Evolutionary conservation across 2,113 vertebrate genomes (phyloP), one percentile per base, ranked within the genome.

Genomic region (Recurvirostra avosetta): DNA sequence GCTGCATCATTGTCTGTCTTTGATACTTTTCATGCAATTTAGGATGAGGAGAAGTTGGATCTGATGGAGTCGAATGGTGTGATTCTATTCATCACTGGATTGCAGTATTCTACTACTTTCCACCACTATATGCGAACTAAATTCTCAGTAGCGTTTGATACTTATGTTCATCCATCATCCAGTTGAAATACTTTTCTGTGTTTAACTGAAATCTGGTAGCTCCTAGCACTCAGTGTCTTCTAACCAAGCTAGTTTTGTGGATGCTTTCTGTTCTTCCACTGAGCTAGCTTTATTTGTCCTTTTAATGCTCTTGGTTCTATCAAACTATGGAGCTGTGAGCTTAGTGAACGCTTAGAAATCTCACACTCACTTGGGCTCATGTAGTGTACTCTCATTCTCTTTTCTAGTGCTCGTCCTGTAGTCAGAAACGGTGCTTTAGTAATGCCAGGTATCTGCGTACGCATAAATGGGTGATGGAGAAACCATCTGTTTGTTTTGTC

Each of bases 391-490:
- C 13, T 52, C 6, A 13, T 53, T 88, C 40, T 50, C 0, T 47
- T 73, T 81, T 41, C 32, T 72, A 30, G 22, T 77, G 38, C 11
- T 92, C 30, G 67, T 96, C 52, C 50, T 67, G 15, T 23, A n/a
- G 65, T 63, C 40, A 36, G 41, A 76, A 83, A 38, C 3, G 10
- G 29, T 76, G 61, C 43, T 67, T 91, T 26, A 65, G 79, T n/a
- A 86, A 65, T 11, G 6, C 13, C 0, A 10, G 34, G 15, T 53
- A 47, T 61, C 79, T 4, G 0, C 3, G 1, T 14, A 11, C 34
- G 5, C 2, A 2, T 30, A 40, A 67, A 58, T 13, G 27, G 41
- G 9, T 50, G 38, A 56, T 68, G 49, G 61, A 85, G 88, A 63
- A 78, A 38, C 29, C 23, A 40, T 38, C 49, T 61, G 34, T 68